A percentile compares a stretch with the other conserved stretches of the same genome.
Conservation (phyloP, 2,113 vertebrate genomes). For the Struthio camelus region DNA sequence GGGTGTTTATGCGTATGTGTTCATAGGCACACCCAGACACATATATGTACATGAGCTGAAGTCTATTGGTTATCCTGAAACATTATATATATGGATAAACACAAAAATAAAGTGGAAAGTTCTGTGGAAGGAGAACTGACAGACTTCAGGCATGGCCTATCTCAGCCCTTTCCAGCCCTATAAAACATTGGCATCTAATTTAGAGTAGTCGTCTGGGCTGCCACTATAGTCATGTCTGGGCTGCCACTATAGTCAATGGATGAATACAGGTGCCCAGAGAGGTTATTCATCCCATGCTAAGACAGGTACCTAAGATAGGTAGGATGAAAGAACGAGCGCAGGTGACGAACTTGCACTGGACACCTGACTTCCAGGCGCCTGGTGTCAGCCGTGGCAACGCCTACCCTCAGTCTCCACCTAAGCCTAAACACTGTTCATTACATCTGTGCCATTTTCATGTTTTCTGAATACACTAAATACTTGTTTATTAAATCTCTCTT, state of each 20-base stretch:
- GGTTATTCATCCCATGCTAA: fast-evolving
- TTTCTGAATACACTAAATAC: neutral
- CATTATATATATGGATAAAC: neutral
- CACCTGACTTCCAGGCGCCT: neutral
- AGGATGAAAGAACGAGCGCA: neutral
- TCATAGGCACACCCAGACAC: neutral
- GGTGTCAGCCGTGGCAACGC: neutral
- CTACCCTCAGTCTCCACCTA: neutral
- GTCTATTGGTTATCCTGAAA: neutral
- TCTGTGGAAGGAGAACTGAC: neutral
- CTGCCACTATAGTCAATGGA: neutral
- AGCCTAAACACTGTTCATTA: neutral
- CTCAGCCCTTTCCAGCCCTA: neutral
- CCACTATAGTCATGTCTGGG: no score
- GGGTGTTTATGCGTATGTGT: neutral
- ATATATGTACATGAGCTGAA: neutral
- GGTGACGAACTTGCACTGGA: neutral
- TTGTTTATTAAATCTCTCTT: fast-evolving
- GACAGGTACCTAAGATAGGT: neutral
- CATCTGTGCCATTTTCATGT: neutral
- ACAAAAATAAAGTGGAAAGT: neutral
- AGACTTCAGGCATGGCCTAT: neutral
- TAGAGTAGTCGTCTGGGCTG: neutral
- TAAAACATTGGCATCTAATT: neutral
- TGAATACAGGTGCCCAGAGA: neutral